Percentiles rank a stretch among this genome's conserved stretches.
Evolutionary conservation across 1,140 invertebrate genomes (phyloP).

Genomic region (Chymomyza costata): DNA sequence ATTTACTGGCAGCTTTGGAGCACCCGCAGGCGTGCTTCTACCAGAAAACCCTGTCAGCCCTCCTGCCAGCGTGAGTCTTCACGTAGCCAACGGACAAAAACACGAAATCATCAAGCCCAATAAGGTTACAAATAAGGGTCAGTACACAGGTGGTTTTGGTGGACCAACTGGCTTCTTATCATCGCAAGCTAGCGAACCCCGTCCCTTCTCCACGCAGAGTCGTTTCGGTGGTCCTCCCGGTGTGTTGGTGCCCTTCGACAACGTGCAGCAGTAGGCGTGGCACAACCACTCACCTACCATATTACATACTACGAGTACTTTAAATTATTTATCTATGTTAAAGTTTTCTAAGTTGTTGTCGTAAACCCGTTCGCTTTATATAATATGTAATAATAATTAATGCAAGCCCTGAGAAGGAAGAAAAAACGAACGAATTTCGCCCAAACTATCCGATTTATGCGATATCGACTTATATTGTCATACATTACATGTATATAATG

Average conservation of each 20-base stretch:
- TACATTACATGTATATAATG: too few species aligned
- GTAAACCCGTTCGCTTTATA: slow-evolving; percentile 8
- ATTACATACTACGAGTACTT: slow-evolving; percentile 37
- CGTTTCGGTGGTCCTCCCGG: slow-evolving; percentile 72
- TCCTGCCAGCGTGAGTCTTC: background rate
- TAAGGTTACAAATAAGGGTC: slow-evolving; percentile 32
- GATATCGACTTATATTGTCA: too few species aligned
- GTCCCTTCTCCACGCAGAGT: slow-evolving; percentile 48
- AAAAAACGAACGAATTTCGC: too few species aligned
- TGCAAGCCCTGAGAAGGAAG: too few species aligned
- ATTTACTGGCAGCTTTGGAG: slow-evolving; percentile 62
- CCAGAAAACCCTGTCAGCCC: too few species aligned
- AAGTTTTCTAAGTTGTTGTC: slow-evolving; percentile 23
- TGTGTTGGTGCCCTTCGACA: slow-evolving; percentile 64
- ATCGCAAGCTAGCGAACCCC: slow-evolving; percentile 30
- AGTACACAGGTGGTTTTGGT: slow-evolving; percentile 51
- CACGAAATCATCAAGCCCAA: slow-evolving; percentile 46
- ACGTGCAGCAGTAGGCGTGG: slow-evolving; percentile 47
- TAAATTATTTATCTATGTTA: slow-evolving; percentile 69
- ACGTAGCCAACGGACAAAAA: slow-evolving; percentile 23
- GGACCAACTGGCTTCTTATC: slow-evolving; percentile 46
- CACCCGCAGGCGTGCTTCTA: slow-evolving; percentile 48
- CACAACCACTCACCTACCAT: background rate
- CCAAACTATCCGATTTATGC: too few species aligned
- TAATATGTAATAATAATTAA: too few species aligned